Conservation (phyloP, 2,797 vertebrate genomes). For the Gorsachius magnificus region DNA sequence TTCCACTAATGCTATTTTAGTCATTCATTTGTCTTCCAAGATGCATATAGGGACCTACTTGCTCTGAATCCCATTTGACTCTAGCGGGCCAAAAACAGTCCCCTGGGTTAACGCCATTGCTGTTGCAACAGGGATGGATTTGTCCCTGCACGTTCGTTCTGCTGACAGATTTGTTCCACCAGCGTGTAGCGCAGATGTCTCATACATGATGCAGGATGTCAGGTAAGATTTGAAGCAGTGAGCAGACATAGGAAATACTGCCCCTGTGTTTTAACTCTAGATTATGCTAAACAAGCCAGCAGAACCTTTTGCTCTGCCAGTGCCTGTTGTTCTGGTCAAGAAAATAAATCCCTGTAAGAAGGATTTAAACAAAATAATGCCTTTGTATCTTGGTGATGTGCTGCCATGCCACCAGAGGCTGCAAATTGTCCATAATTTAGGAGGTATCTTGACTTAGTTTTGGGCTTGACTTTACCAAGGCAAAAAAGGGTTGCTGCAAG, state of each 20-base stretch:
- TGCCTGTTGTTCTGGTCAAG: background rate
- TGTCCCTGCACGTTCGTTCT: slow-evolving; percentile 35
- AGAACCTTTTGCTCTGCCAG: background rate
- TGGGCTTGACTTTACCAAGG: background rate
- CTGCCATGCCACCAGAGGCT: background rate
- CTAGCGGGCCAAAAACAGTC: background rate
- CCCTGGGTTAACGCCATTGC: background rate
- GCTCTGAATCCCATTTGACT: slow-evolving; percentile 37
- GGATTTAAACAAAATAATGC: background rate
- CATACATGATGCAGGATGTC: slow-evolving; percentile 63
- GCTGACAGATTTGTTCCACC: slow-evolving; percentile 63
- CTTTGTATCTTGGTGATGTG: background rate
- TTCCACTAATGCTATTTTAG: background rate
- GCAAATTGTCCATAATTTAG: background rate
- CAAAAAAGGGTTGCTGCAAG: background rate
- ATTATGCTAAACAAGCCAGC: background rate
- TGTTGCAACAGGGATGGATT: slow-evolving; percentile 50
- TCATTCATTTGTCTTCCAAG: slow-evolving; percentile 24
- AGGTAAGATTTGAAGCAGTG: slow-evolving; percentile 46
- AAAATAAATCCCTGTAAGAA: background rate
- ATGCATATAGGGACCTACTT: background rate
- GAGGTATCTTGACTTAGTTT: background rate
- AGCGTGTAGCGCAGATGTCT: slow-evolving; percentile 40
- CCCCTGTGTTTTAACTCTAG: background rate
- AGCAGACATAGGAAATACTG: background rate